Evolutionary conservation across 2,797 vertebrate species (phyloP), one percentile per base, ranked within the genome.

Genomic region (Rhynchotus rufescens): DNA sequence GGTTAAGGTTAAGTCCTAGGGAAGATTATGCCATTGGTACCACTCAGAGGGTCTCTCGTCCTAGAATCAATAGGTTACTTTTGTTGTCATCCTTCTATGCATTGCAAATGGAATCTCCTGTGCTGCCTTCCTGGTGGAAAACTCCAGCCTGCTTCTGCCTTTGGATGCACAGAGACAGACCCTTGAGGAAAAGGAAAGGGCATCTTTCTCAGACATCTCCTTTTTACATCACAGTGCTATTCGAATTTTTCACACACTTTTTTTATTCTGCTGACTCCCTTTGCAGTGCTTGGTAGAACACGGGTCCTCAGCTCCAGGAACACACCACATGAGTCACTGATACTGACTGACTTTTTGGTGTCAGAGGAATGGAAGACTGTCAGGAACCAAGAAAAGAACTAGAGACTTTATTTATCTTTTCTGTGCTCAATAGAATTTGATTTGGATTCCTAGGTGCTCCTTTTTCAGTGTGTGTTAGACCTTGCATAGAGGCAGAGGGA

Each of bases 1-100:
- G n/a, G n/a, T n/a, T n/a, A n/a, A n/a, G 26, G 44, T 36, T 47
- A 12, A 0, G 0, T 25, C 65, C 51, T 7, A 6, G 8, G 1
- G 30, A 54, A 56, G 44, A 28, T 3, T 38, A 15, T 12, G 34
- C 51, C 22, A n/a, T 10, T 26, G 30, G 36, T 23, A 17, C 54
- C 54, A 4, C 17, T 1, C 4, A 2, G 22, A 23, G n/a, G 34
- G 36, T 19, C n/a, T 42, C 25, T 32, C 38, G 6, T 19, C 47
- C 62, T 59, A 4, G 38, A 49, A 61, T 19, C 28, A 49, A 15
- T 42, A 21, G 22, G 4, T 34, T 68, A 51, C 26, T 84, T 54
- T 73, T 45, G 38, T 62, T 34, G 44, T 80, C 40, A 3, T 21
- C 47, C 64, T 6, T 14, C 65, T 23, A 2, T 1, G 4, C 34